Evolutionary conservation across 2,113 vertebrate genomes (phyloP), one percentile per base, ranked within the genome.

Genomic region (Copsychus sechellarum): DNA sequence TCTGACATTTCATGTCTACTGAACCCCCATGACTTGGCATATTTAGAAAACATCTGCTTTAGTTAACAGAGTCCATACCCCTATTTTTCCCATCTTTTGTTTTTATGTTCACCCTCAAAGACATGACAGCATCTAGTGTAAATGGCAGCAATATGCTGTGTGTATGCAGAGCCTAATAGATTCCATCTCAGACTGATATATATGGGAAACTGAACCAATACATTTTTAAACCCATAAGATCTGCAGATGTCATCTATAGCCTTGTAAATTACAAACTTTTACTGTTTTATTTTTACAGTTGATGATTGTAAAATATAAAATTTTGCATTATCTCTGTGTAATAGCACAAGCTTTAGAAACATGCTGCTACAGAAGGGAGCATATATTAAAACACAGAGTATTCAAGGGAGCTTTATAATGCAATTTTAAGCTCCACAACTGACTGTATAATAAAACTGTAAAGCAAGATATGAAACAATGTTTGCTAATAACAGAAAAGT

Each of bases 231-330:
- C 69, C 81, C 93, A 26, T 93, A 91, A 97, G 95, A 97, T 93
- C 94, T 93, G 86, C 88, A 93, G 86, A 92, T 92, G 91, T 56
- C 62, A 95, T 94, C 95, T 96, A 97, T 64, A 73, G 91, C 42
- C 85, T 91, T 96, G 93, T 97, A 97, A 97, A 97, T 97, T 94
- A 51, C 57, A 94, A 97, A 94, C 51, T 95, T 96, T 94, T 90
- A 94, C 74, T 96, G 61, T 85, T 90, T 96, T 73, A 96, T 95
- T 96, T 93, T 94, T 95, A 94, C 50, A 95, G 84, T 57, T 92
- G 96, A 92, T 94, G 51, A 82, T 57, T 95, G 88, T 96, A 95
- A 97, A 97, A 95, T 89, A 90, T 64, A 88, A 94, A 91, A 72
- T 78, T 93, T 73, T 95, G 62, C 95, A 94, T 96, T 93, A 96